phyloP scores from a whole-genome alignment of 1,140 invertebrate species.

The Nasonia giraulti region DNA sequence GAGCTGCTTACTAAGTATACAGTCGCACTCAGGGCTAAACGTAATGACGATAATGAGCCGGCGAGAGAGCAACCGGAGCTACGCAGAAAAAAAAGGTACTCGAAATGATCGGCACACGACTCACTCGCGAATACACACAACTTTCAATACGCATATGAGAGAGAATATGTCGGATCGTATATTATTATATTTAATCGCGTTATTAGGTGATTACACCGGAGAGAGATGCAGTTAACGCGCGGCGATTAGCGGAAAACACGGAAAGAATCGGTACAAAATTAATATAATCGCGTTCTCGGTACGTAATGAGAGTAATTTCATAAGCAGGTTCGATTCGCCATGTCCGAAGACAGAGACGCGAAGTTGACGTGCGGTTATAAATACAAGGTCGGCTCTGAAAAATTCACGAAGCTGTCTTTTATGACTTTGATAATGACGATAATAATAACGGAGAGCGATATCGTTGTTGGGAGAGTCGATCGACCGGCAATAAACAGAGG shows the following conservation, averaged over 20 bases:
- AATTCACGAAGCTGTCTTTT: too few species aligned
- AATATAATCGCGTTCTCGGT: background rate
- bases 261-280: background rate
- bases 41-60: conserved; percentile 9
- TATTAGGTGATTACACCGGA: background rate
- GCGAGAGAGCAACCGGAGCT: background rate
- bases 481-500: background rate
- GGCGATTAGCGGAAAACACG: background rate
- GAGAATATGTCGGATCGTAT: background rate
- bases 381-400: too few species aligned
- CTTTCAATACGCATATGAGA: background rate
- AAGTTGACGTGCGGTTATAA: background rate
- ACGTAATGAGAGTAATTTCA: background rate
- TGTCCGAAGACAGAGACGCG: background rate
- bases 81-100: background rate
- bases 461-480: background rate
- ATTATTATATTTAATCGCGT: conserved; percentile 31
- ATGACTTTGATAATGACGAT: background rate
- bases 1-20: conserved; percentile 11
- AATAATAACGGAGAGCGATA: background rate
- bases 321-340: too few species aligned
- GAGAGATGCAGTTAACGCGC: background rate
- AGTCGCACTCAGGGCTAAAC: conserved; percentile 7
- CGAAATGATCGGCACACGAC: background rate
- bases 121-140: background rate